Base-by-base conservation (phyloP, 2,113 vertebrate genomes). In the Nasalis larvatus region DNA sequence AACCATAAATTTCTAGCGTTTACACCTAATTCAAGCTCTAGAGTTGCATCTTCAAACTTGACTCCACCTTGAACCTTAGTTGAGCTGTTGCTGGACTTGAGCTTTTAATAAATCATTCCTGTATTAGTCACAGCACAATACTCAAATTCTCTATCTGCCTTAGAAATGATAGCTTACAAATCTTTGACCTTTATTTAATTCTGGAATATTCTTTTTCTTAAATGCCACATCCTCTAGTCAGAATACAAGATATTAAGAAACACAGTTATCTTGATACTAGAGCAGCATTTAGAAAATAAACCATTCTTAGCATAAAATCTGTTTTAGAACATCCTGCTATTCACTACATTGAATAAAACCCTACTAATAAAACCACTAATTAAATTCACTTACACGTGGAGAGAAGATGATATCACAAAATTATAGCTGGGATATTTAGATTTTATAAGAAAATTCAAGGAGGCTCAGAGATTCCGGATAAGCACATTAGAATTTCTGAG, bases 61-160 rank as follows among this genome's bases (percentile, higher is more conserved):
- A 93, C 78, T 84, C 42, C n/a, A 83, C 73, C 45, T 86, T 96
- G 86, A 84, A 54, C 32, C n/a, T 60, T 88, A 45, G 25, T 35
- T 69, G 73, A 92, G 54, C 47, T 37, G 7, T 21, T 47, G 23
- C 56, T 58, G 37, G 56, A 90, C 12, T 35, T 73, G 45, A 69
- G 3, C 21, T 78, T 95, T 91, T 86, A 83, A 88, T 89, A 94
- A 94, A 94, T 93, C 58, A 32, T 69, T 89, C 60, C 87, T 16
- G 5, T 73, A 21, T 93, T 78, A 89, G 63, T 91, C 37, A 89
- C 16, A 90, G 30, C 1, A 89, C 23, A 42, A 49, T n/a, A 42
- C 11, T 84, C 23, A 58, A 52, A 94, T 90, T 90, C 6, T 78
- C 20, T 83, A 58, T 88, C 37, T 90, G 73, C 52, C 32, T 89